These are phyloP conservation scores for Hypothenemus hampei DNA, from an alignment of 1,140 invertebrate genomes.

Conservation along the genomic window DNA sequence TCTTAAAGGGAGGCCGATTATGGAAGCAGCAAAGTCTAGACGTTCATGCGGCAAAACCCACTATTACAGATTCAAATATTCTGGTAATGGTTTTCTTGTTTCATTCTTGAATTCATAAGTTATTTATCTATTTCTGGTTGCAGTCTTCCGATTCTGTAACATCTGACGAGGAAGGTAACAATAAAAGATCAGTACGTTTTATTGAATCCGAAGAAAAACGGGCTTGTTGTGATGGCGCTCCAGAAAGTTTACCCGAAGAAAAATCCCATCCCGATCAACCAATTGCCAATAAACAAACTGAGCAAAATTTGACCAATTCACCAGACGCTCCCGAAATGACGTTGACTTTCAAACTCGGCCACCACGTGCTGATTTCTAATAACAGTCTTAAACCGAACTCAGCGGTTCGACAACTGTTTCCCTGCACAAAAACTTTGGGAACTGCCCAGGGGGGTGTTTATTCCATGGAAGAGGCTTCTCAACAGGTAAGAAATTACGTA, in stretches of 20 bases:
- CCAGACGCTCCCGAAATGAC: conserved; percentile 50
- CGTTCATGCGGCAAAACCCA: conserved; percentile 3
- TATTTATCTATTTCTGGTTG: conserved; percentile 1
- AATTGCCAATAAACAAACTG: conserved; percentile 6
- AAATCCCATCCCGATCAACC: conserved; percentile 7
- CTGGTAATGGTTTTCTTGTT: background rate
- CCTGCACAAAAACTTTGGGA: conserved; percentile 42
- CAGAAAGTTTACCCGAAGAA: conserved; percentile 31
- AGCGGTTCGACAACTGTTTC: conserved; percentile 68
- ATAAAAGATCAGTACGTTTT: conserved; percentile 50
- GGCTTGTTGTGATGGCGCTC: conserved; percentile 37
- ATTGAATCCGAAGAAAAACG: conserved; percentile 42
- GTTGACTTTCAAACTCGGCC: conserved; percentile 56
- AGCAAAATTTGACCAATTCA: conserved; percentile 14
- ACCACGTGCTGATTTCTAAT: conserved; percentile 51
- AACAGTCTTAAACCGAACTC: conserved; percentile 65
- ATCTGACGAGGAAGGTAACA: conserved; percentile 50
- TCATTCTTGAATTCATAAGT: background rate
- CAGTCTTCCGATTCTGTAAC: conserved; percentile 37
- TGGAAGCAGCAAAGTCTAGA: conserved; percentile 52
- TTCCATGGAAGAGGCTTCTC: no score
- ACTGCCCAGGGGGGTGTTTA: conserved; percentile 4
- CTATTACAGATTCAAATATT: background rate
- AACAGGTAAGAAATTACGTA: no score
- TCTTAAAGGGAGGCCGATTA: conserved; percentile 58